A percentile compares a stretch with the other conserved stretches of the same genome.
Evolutionary conservation across 2,888 invertebrate species (phyloP).

Genomic region (Amaurobius ferox): DNA sequence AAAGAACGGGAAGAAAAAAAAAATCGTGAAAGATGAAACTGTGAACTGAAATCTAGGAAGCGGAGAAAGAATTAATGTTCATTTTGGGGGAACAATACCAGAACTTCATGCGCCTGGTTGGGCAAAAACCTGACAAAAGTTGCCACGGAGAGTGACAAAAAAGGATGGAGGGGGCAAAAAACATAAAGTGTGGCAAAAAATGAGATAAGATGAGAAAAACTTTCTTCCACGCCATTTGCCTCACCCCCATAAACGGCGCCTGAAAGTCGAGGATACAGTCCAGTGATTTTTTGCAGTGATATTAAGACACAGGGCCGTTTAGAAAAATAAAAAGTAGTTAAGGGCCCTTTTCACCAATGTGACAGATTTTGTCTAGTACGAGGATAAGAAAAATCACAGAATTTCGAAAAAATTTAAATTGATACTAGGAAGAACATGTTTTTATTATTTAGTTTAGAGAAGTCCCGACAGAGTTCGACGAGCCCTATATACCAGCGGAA

Average conservation of each 20-base stretch:
- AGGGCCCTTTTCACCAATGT: too few relatives aligned
- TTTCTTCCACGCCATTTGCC: constrained; percentile 69
- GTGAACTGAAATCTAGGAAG: constrained; percentile 24
- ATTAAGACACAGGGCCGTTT: constrained; percentile 38
- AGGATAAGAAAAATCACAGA: too few relatives aligned
- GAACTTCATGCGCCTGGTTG: constrained; percentile 49
- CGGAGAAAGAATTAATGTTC: constrained; percentile 64
- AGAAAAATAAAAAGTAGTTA: constrained; percentile 25
- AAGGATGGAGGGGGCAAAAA: constrained; percentile 41
- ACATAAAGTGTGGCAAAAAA: constrained; percentile 51
- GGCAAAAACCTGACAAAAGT: constrained; percentile 70
- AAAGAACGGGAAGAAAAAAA: neutral
- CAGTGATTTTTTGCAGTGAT: constrained; percentile 15
- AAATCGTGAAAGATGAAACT: neutral
- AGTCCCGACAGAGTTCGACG: too few relatives aligned
- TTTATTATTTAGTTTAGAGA: too few relatives aligned
- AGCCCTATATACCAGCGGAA: too few relatives aligned
- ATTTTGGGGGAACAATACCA: constrained; percentile 61
- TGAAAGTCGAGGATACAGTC: constrained; percentile 42
- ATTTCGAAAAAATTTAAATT: too few relatives aligned
- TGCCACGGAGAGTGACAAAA: constrained; percentile 33
- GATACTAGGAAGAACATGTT: too few relatives aligned
- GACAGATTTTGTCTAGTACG: too few relatives aligned
- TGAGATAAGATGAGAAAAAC: constrained; percentile 42
- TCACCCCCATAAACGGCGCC: constrained; percentile 65